Percentiles rank a stretch among this genome's conserved stretches.
Conservation (phyloP, 2,797 vertebrate species). For the Gallinago nigripennis region DNA sequence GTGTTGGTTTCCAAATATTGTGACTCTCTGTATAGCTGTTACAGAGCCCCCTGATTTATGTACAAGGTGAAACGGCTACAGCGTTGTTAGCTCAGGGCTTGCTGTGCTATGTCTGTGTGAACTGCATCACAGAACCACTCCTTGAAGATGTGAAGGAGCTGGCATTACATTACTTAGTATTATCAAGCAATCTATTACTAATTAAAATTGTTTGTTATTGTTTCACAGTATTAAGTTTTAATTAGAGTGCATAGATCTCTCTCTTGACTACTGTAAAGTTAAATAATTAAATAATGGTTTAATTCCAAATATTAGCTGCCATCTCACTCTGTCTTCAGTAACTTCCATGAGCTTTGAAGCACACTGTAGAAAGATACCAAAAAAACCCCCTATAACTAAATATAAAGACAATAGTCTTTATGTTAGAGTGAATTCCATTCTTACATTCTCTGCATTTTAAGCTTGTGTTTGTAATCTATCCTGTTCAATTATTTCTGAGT, state of each 20-base stretch:
- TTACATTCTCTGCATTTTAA: neutral
- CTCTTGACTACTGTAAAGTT: neutral
- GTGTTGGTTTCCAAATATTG: neutral
- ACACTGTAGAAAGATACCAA: neutral
- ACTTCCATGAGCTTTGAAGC: neutral
- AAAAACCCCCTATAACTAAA: neutral
- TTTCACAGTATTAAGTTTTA: slow-evolving; percentile 7
- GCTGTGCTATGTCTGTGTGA: neutral
- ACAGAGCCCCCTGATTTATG: neutral
- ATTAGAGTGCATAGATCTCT: neutral
- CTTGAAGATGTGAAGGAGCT: neutral
- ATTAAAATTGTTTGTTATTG: neutral
- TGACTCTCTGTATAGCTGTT: neutral
- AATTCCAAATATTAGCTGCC: neutral
- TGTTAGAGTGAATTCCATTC: neutral
- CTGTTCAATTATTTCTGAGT: slow-evolving; percentile 23
- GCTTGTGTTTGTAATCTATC: neutral
- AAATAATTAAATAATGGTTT: neutral
- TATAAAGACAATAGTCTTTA: neutral
- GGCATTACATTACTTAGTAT: neutral
- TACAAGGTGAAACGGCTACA: neutral
- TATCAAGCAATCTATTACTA: neutral
- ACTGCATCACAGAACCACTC: neutral
- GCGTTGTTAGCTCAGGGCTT: neutral
- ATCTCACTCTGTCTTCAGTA: neutral